Conservation (phyloP, 2,797 vertebrate species). For the Furcifer pardalis region DNA sequence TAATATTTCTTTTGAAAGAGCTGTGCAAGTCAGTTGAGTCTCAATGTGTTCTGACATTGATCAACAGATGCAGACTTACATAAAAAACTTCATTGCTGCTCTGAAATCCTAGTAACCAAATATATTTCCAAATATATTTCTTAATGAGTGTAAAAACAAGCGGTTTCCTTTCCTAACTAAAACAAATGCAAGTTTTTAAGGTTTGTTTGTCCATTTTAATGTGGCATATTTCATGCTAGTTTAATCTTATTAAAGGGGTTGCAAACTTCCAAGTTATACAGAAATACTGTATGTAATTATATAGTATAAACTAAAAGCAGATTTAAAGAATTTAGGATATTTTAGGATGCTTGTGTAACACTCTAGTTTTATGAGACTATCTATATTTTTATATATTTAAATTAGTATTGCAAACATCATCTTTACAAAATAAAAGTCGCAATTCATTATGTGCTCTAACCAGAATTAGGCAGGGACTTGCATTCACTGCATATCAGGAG, state of each 20-base stretch:
- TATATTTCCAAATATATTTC: neutral
- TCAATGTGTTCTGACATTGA: neutral
- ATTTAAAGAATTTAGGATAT: too few species aligned
- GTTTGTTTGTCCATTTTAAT: neutral
- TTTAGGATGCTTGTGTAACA: too few species aligned
- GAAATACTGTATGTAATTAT: neutral
- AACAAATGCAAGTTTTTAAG: neutral
- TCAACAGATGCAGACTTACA: neutral
- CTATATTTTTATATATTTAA: too few species aligned
- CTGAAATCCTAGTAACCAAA: neutral
- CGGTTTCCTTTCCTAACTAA: neutral
- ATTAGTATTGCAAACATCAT: too few species aligned
- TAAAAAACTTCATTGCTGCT: neutral
- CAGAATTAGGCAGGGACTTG: neutral
- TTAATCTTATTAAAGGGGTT: neutral
- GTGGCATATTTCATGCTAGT: neutral
- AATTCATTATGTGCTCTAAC: too few species aligned
- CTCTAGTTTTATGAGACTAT: too few species aligned
- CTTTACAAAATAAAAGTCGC: too few species aligned
- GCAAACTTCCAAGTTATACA: neutral
- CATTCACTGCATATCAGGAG: neutral
- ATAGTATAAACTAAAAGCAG: too few species aligned
- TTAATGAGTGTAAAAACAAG: neutral
- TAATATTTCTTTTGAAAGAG: constrained; percentile 29
- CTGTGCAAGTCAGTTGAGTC: neutral